A percentile compares a stretch with the other conserved stretches of the same genome.
Conservation (phyloP, 1,140 invertebrate genomes). For the Drosophila ambigua region DNA sequence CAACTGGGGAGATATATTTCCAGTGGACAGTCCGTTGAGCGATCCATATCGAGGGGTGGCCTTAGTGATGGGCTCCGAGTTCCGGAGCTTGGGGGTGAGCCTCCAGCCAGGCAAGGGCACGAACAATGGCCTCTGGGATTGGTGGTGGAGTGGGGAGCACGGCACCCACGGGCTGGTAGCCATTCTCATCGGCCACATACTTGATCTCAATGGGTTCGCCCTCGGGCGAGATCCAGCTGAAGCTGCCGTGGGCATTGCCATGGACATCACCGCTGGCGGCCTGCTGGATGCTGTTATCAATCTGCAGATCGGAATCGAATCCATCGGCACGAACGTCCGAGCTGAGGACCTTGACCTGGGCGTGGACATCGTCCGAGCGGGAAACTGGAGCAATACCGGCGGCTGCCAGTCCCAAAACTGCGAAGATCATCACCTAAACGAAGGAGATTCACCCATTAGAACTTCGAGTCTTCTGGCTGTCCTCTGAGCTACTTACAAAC, state of each 20-base stretch:
- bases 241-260: constrained; percentile 58
- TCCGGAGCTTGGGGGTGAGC: constrained; percentile 34
- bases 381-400: constrained; percentile 31
- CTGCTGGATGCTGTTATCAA: constrained; percentile 85
- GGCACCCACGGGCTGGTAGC: constrained; percentile 83
- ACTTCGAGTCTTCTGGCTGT: no score
- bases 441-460: background rate
- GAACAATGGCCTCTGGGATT: constrained; percentile 87
- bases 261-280: constrained; percentile 69
- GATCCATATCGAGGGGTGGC: constrained; percentile 10
- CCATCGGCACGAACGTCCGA: constrained; percentile 53
- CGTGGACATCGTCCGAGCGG: constrained; percentile 50
- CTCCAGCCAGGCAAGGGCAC: constrained; percentile 34
- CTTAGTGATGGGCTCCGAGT: constrained; percentile 33
- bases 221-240: constrained; percentile 65
- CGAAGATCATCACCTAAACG: constrained; percentile 59
- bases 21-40: constrained; percentile 33
- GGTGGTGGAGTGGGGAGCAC: constrained; percentile 87
- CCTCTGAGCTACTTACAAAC: constrained; percentile 52
- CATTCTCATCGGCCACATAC: constrained; percentile 87
- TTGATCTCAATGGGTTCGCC: constrained; percentile 83
- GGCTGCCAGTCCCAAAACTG: constrained; percentile 61
- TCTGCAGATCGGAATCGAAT: constrained; percentile 83
- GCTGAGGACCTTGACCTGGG: constrained; percentile 31
- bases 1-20: constrained; percentile 19